Base-by-base conservation (phyloP, 2,888 invertebrate genomes). In the Yponomeuta cagnagella region DNA sequence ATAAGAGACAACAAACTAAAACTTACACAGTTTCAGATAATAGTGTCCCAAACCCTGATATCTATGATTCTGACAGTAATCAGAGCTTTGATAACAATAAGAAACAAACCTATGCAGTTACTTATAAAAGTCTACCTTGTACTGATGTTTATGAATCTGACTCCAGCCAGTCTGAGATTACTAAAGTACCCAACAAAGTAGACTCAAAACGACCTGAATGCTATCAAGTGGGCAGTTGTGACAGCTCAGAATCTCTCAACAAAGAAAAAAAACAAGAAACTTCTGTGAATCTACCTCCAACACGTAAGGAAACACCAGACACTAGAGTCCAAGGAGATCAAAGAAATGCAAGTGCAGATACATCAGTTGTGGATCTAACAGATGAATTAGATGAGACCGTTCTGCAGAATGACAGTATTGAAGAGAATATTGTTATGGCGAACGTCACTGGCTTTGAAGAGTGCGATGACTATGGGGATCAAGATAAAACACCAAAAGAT, bases 11-110 rank as follows among this genome's bases (percentile, higher is more conserved):
- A 74, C 90, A 82, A 81, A 78, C 77, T 52, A 90, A 85, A 80
- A 88, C 76, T 78, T 92, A 77, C 80, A 81, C 76, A 77, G 91
- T 80, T 72, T 81, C 79, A 74, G 88, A 79, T 77, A 93, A 80
- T 82, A 83, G 79, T 76, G 74, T 93, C 48, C 87, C 88, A 4
- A 87, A 78, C 76, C 78, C 91, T 8, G 94, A 94, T 82, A 87
- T 94, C 8, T 94, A 94, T 77, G 93, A 93, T 78, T 94, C 94
- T 66, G 94, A 94, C 76, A 94, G 94, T 75, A 90, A 90, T 74
- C 88, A 89, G 69, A 89, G 87, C 48, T 76, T 76, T 1, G 77
- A 80, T 72, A 73, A 80, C 69, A 88, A 84, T 74, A 80, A 76
- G 63, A 76, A 76, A 68, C 79, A 77, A 65, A 76, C 80, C 10